A percentile compares a stretch with the other conserved stretches of the same genome.
phyloP scores from a whole-genome alignment of 2,113 vertebrate genomes.

The Oryzias curvinotus region DNA sequence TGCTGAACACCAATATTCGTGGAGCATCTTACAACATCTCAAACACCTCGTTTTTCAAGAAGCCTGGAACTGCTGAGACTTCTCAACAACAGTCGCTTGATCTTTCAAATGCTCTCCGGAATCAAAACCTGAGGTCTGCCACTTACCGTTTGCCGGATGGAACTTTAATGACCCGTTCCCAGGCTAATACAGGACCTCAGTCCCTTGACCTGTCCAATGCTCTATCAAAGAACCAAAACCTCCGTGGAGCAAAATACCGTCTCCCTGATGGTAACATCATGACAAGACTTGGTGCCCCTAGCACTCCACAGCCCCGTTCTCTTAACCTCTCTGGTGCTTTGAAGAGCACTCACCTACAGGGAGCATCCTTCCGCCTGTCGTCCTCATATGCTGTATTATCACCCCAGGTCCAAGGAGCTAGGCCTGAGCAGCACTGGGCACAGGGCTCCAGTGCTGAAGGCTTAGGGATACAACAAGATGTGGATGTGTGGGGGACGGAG shows the following conservation, averaged over 20 bases:
- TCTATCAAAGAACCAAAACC: constrained; percentile 63
- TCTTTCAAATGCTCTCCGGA: constrained; percentile 64
- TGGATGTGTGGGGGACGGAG: constrained; percentile 77
- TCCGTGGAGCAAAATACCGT: constrained; percentile 62
- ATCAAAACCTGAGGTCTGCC: constrained; percentile 52
- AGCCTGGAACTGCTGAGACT: constrained; percentile 34
- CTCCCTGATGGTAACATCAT: constrained; percentile 61
- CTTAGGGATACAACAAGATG: constrained; percentile 55
- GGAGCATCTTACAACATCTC: constrained; percentile 72
- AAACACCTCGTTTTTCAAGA: constrained; percentile 42
- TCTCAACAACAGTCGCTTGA: constrained; percentile 44
- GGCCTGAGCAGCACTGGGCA: constrained; percentile 79
- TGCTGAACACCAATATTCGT: constrained; percentile 62
- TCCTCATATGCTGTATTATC: constrained; percentile 88
- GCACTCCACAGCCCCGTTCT: constrained; percentile 44
- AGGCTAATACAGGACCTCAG: constrained; percentile 22
- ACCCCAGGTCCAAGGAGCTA: constrained; percentile 84
- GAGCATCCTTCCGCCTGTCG: constrained; percentile 53
- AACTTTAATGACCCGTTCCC: constrained; percentile 47
- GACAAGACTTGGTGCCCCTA: constrained; percentile 54
- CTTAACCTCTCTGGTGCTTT: constrained; percentile 62
- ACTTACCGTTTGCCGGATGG: constrained; percentile 62
- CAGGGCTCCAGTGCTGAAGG: constrained; percentile 64
- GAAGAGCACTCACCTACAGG: constrained; percentile 58
- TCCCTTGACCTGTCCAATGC: constrained; percentile 63